phyloP scores from a whole-genome alignment of 2,888 invertebrate species.

The Ectropis crepuscularia region DNA sequence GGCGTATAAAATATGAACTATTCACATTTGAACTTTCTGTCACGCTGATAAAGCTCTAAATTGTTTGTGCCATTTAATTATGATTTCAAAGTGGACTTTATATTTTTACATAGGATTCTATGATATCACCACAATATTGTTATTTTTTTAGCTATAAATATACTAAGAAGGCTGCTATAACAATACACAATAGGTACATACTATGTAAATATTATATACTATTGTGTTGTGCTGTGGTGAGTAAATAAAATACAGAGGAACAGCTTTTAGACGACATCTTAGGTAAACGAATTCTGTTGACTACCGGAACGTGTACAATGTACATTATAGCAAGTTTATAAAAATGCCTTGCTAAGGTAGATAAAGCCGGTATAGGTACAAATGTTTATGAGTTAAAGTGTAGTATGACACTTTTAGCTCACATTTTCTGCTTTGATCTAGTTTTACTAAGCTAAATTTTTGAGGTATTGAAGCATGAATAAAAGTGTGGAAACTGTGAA shows the following conservation, averaged over 20 bases:
- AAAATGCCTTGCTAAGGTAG: no score
- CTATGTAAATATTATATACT: conserved; percentile 37
- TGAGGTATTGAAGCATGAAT: no score
- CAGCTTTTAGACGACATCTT: neutral
- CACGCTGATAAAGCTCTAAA: conserved; percentile 57
- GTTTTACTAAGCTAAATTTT: no score
- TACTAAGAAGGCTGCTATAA: conserved; percentile 24
- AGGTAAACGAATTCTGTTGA: no score
- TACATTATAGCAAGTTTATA: no score
- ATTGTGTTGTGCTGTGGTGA: neutral
- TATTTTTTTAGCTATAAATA: conserved; percentile 12
- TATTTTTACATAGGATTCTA: conserved; percentile 31
- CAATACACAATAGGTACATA: conserved; percentile 13
- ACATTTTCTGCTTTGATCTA: no score
- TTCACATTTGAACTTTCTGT: conserved; percentile 41
- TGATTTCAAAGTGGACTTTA: conserved; percentile 32
- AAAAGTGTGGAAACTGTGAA: no score
- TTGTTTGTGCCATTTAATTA: conserved; percentile 66
- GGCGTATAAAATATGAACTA: conserved; percentile 40
- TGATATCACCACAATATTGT: conserved; percentile 15
- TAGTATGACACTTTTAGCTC: no score
- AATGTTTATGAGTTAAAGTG: no score
- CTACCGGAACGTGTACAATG: no score
- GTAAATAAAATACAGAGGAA: neutral
- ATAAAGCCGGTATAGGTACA: no score